Base-by-base conservation (phyloP, 1,140 invertebrate genomes). In the Gryllus bimaculatus region DNA sequence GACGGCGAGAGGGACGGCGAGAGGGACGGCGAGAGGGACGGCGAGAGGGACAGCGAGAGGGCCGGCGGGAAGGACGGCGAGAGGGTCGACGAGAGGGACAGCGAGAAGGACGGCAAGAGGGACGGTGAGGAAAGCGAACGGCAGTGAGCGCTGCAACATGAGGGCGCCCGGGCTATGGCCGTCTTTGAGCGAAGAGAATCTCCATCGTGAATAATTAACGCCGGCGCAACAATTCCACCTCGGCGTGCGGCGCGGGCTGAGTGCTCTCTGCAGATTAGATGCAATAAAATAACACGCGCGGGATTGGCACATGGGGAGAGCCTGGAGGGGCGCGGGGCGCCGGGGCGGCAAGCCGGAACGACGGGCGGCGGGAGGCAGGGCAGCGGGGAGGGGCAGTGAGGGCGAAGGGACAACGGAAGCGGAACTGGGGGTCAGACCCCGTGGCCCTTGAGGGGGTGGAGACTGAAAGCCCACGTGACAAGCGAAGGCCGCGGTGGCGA, bases 141-240 rank as follows among this genome's bases (percentile, higher is more conserved):
- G 26, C 26, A 5, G 26, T 39, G 26, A 39, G 26, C 26, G 26
- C 26, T 39, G 26, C 26, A 39, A 39, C 26, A 39, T 39, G 26
- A 39, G 26, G 26, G 26, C 26, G 26, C 26, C 26, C 26, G 26
- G 26, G 26, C 26, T 39, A 39, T 39, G 26, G 26, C 26, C 26
- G 26, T 39, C 26, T 39, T 39, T 39, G 26, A 73, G 66, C 13
- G 66, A 73, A 73, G 66, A 73, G 66, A 73, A 39, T 39, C n/a
- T 7, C n/a, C 8, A 8, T 74, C 74, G 13, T 75, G 74, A 75
- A 75, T 75, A 75, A 75, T 26, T 75, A 75, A 75, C 74, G 47
- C 26, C 5, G 39, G 8, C 10, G 74, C 12, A 75, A 21, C 74
- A 8, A 20, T 75, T 75, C 74, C 20, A 21, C 66, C n/a, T 73